Percentiles rank a stretch among this genome's conserved stretches.
These are phyloP conservation scores for Micropoecilia bifurca DNA, from an alignment of 2,797 vertebrate species.

Conservation along the genomic window DNA sequence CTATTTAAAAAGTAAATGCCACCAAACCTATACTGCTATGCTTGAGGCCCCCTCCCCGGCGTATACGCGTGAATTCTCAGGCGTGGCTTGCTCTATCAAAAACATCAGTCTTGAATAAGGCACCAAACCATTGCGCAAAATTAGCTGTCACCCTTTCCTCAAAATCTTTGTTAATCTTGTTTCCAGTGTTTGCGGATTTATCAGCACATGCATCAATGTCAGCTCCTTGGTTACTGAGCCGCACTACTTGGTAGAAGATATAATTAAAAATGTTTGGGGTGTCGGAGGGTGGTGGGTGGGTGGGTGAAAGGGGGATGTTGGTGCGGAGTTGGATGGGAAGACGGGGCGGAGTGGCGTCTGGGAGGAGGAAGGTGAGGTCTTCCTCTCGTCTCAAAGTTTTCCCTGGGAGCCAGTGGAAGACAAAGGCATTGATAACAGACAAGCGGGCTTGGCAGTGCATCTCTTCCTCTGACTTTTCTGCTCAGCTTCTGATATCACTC, in stretches of 20 bases:
- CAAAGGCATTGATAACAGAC: constrained; percentile 90
- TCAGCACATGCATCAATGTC: constrained; percentile 99
- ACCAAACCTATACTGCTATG: constrained; percentile 67
- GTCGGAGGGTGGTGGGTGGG: constrained; percentile 60
- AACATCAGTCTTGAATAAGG: constrained; percentile 94
- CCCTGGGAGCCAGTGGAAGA: constrained; percentile 84
- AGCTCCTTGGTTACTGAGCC: constrained; percentile 99
- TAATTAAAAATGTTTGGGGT: constrained; percentile 99
- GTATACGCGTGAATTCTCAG: constrained; percentile 76
- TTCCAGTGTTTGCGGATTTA: constrained; percentile 99
- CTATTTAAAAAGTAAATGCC: constrained; percentile 82
- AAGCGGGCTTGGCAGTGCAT: constrained; percentile 68
- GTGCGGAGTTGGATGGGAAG: constrained; percentile 46
- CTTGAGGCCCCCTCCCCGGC: constrained; percentile 43
- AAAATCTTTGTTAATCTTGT: constrained; percentile 99
- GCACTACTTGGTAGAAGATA: constrained; percentile 97
- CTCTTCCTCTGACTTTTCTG: constrained; percentile 75
- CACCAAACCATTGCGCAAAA: constrained; percentile 96
- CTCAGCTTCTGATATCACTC: constrained; percentile 73
- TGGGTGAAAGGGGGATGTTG: constrained; percentile 65
- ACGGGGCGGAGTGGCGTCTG: constrained; percentile 72
- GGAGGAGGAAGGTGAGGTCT: constrained; percentile 93
- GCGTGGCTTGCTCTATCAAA: constrained; percentile 92
- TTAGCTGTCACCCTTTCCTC: constrained; percentile 99
- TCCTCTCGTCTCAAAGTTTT: constrained; percentile 75